A percentile compares a stretch with the other conserved stretches of the same genome.
These are phyloP conservation scores for Diceros bicornis DNA, from an alignment of 2,797 vertebrate genomes.

Conservation along the genomic window DNA sequence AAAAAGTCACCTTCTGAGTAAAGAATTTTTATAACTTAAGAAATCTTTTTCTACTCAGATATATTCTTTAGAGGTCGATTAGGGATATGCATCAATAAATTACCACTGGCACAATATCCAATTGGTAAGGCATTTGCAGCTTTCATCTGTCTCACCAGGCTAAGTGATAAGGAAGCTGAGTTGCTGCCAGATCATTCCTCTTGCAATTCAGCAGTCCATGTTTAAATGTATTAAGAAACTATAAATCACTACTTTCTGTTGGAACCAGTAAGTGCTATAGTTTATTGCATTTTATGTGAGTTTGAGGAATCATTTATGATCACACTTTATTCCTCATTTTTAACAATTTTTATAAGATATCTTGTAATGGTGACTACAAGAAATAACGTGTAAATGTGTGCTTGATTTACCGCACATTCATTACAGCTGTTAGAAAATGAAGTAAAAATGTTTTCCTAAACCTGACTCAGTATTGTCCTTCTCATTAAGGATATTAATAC, in stretches of 20 bases:
- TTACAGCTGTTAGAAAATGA: background rate
- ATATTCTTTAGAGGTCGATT: background rate
- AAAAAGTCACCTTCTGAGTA: background rate
- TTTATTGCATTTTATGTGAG: background rate
- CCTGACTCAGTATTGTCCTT: background rate
- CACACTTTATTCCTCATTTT: background rate
- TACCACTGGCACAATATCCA: background rate
- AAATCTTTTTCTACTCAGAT: constrained; percentile 53
- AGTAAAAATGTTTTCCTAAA: constrained; percentile 57
- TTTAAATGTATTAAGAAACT: constrained; percentile 13
- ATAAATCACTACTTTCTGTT: constrained; percentile 9
- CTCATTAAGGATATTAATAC: background rate
- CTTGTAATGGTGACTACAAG: background rate
- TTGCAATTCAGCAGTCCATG: background rate
- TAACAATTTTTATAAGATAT: background rate
- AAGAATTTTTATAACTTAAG: constrained; percentile 17
- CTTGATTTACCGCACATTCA: background rate
- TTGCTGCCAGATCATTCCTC: background rate
- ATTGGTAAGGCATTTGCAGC: background rate
- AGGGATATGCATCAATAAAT: background rate
- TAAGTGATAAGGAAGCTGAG: background rate
- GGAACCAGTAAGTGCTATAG: background rate
- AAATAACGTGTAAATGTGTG: constrained; percentile 4
- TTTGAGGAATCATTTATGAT: constrained; percentile 39
- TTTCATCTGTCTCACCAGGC: constrained; percentile 14